Evolutionary conservation across 2,888 invertebrate genomes (phyloP).

Genomic region (Polymixis flavicincta): DNA sequence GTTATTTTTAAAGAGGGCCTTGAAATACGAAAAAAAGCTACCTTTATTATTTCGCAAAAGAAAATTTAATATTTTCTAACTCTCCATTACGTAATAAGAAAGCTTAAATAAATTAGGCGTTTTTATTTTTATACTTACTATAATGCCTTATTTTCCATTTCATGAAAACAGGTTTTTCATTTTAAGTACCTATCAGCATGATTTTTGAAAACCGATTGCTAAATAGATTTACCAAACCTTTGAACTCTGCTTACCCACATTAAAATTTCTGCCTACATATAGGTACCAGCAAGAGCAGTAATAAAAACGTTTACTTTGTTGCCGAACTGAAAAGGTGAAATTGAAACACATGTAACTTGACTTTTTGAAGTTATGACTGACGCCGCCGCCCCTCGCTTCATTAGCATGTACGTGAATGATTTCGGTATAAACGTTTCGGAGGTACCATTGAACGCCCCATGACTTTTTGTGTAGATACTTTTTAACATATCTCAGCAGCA

Average conservation of each 20-base stretch:
- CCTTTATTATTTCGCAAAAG: not conserved
- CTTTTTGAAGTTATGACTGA: slow-evolving; percentile 41
- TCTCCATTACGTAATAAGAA: slow-evolving; percentile 10
- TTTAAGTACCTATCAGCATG: not conserved
- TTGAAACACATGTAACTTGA: slow-evolving; percentile 21
- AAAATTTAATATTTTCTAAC: slow-evolving; percentile 15
- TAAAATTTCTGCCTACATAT: too few relatives aligned
- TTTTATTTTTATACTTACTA: slow-evolving; percentile 1
- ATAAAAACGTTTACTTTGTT: slow-evolving; percentile 11
- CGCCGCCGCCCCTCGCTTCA: slow-evolving; percentile 23
- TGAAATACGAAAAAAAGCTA: not conserved
- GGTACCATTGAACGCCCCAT: not conserved
- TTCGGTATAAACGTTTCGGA: slow-evolving; percentile 25
- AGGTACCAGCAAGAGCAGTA: not conserved
- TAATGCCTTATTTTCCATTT: not conserved
- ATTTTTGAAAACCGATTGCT: not conserved
- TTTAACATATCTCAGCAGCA: not conserved
- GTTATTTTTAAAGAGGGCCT: not conserved
- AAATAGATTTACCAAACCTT: not conserved
- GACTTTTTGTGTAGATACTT: not conserved
- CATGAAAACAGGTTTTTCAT: not conserved
- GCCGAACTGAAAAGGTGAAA: slow-evolving; percentile 17
- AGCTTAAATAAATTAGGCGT: slow-evolving; percentile 3
- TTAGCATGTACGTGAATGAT: slow-evolving; percentile 48
- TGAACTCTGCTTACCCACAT: not conserved